These are phyloP conservation scores for Dyspetes luteomarginatus DNA, from an alignment of 2,888 invertebrate genomes.

Conservation along the genomic window DNA sequence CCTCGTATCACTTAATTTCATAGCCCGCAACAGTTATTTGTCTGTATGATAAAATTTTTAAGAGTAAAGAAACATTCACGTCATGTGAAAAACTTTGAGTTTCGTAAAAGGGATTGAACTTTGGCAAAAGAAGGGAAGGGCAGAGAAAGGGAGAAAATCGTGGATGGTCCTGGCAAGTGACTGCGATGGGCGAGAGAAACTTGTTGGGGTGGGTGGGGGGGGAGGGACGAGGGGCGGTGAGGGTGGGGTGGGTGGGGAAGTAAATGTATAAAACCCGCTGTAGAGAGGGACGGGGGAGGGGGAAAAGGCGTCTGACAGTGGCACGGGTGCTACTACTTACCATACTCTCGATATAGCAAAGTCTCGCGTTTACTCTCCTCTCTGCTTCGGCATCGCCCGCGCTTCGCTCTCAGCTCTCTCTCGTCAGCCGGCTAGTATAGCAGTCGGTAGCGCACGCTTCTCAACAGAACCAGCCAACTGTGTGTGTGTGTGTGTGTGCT, in stretches of 20 bases:
- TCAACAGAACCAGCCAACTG: slow-evolving; percentile 65
- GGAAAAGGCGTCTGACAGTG: slow-evolving; percentile 71
- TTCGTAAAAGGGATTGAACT: neutral
- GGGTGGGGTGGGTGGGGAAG: slow-evolving; percentile 66
- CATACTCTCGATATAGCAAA: slow-evolving; percentile 82
- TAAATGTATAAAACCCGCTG: slow-evolving; percentile 66
- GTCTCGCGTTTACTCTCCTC: slow-evolving; percentile 77
- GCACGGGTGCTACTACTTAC: slow-evolving; percentile 82
- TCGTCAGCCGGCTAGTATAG: slow-evolving; percentile 80
- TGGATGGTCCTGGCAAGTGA: too few relatives aligned
- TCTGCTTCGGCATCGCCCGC: slow-evolving; percentile 65
- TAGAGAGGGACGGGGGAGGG: slow-evolving; percentile 59
- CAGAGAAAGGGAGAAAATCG: too few relatives aligned
- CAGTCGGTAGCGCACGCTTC: slow-evolving; percentile 78
- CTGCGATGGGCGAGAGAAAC: slow-evolving; percentile 16
- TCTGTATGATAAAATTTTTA: too few relatives aligned
- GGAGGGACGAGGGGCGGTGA: slow-evolving; percentile 45
- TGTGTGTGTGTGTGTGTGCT: too few relatives aligned
- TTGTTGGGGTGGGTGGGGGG: slow-evolving; percentile 33
- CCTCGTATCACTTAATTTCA: slow-evolving; percentile 1
- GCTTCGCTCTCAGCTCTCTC: slow-evolving; percentile 65
- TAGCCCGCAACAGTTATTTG: too few relatives aligned
- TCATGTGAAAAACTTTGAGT: too few relatives aligned
- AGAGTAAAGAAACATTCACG: too few relatives aligned
- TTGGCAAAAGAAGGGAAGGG: slow-evolving; percentile 32